A percentile compares a stretch with the other conserved stretches of the same genome.
Evolutionary conservation across 2,888 invertebrate genomes (phyloP).

Genomic region (Taenaris catops): DNA sequence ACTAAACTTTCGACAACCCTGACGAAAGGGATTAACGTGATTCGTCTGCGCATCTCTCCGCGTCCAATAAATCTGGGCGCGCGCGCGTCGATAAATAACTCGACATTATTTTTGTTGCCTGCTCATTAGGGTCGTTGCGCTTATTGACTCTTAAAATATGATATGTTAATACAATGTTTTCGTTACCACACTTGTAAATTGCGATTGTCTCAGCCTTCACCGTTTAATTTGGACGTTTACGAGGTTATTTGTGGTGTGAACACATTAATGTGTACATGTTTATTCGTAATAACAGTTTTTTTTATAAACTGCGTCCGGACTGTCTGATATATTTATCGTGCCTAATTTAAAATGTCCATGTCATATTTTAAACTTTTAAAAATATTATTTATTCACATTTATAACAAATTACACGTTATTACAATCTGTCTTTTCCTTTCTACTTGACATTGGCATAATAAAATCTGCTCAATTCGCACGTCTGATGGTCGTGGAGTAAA

Average conservation of each 20-base stretch:
- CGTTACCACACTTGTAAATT: slow-evolving; percentile 47
- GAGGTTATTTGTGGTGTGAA: slow-evolving; percentile 6
- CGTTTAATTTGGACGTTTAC: slow-evolving; percentile 12
- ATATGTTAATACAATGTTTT: slow-evolving; percentile 51
- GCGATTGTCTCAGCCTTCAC: slow-evolving; percentile 32
- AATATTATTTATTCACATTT: too few species aligned
- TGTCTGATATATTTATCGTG: slow-evolving; percentile 3
- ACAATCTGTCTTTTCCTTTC: too few species aligned
- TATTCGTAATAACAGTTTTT: slow-evolving; percentile 3
- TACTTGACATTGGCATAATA: too few species aligned
- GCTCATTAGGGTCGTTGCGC: slow-evolving; percentile 78
- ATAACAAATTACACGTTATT: too few species aligned
- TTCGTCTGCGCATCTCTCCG: slow-evolving; percentile 45
- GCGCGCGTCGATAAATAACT: slow-evolving; percentile 73
- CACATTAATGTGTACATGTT: neutral
- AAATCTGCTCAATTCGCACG: too few species aligned
- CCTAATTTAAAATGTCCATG: slow-evolving; percentile 2
- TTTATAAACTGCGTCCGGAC: slow-evolving; percentile 6
- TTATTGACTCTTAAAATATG: slow-evolving; percentile 71
- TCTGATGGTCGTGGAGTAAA: too few species aligned
- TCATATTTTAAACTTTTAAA: too few species aligned
- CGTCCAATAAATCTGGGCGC: slow-evolving; percentile 71
- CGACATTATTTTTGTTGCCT: slow-evolving; percentile 75
- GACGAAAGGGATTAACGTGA: slow-evolving; percentile 54
- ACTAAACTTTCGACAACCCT: slow-evolving; percentile 45